A percentile compares a stretch with the other conserved stretches of the same genome.
These are phyloP conservation scores for Tipula helvola DNA, from an alignment of 2,888 invertebrate genomes.

Conservation along the genomic window DNA sequence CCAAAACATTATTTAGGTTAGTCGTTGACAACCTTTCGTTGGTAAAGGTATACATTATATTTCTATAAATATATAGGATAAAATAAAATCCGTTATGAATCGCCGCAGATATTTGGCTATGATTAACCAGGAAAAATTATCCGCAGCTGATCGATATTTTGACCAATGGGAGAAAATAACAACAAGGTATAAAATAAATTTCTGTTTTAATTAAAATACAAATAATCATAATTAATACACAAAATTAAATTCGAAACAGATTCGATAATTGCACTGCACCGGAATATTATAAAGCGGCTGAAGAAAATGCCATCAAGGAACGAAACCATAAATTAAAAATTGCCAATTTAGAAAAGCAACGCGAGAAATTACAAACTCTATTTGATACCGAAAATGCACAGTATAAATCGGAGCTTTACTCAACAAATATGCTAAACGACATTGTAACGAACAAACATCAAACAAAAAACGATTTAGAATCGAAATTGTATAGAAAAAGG, in stretches of 20 bases:
- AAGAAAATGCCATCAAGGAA: constrained; percentile 29
- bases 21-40: not conserved
- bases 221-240: not conserved
- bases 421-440: constrained; percentile 43
- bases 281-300: constrained; percentile 39
- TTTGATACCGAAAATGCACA: constrained; percentile 44
- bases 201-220: not conserved
- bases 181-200: constrained; percentile 19
- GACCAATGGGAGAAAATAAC: constrained; percentile 34
- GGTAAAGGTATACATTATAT: not conserved
- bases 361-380: constrained; percentile 44
- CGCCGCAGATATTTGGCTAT: constrained; percentile 29
- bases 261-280: constrained; percentile 40
- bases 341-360: constrained; percentile 40
- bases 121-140: constrained; percentile 27
- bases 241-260: not conserved
- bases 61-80: not conserved
- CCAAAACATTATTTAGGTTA: not conserved
- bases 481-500: constrained; percentile 54
- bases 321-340: constrained; percentile 32
- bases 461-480: constrained; percentile 50
- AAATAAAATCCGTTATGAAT: constrained; percentile 23
- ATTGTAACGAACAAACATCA: constrained; percentile 47
- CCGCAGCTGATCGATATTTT: constrained; percentile 30
- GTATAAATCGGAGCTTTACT: constrained; percentile 43